Evolutionary conservation across 2,113 vertebrate genomes (phyloP), one percentile per base, ranked within the genome.

Genomic region (Cyprinodon variegatus): DNA sequence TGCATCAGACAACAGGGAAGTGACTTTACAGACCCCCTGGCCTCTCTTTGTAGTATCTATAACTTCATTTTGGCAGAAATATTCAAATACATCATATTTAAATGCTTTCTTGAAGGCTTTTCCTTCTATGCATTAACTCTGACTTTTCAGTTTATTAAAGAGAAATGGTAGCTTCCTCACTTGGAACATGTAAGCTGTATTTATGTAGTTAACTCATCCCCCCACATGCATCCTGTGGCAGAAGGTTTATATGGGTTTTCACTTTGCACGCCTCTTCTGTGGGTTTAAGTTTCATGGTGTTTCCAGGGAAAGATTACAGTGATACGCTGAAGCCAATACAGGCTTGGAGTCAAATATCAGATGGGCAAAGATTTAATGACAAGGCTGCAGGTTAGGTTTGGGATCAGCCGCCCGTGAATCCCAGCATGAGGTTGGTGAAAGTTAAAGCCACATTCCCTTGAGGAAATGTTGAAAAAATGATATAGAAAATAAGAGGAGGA

Each of bases 121-220:
- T 8, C 68, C 60, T 72, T 64, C 57, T 41, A 14, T 78, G 37
- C 1, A 65, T 61, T 57, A 29, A 4, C 7, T 60, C 64, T 40
- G 17, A 72, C 60, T 61, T 39, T 57, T 61, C 72, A 77, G 77
- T 72, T 70, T 43, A 72, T 65, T 29, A n/a, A 71, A 67, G n/a
- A 17, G 73, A 84, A 84, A 66, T 71, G 72, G 69, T 77, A 60
- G 65, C 82, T 87, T 70, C 66, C 76, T 65, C 68, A 67, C 69
- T 65, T 81, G 81, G 82, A 68, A 11, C 29, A 11, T 37, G 40
- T 37, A 70, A 38, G 66, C 76, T 82, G 76, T 68, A 71, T 60
- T 87, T 82, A 77, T 48, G 65, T 39, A 17, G 37, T 15, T 61
- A 68, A 68, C 76, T 74, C 13, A 59, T 74, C 66, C 68, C 61